Evolutionary conservation across 2,113 vertebrate species (phyloP), one percentile per base, ranked within the genome.

Genomic region (Capricornis sumatraensis): DNA sequence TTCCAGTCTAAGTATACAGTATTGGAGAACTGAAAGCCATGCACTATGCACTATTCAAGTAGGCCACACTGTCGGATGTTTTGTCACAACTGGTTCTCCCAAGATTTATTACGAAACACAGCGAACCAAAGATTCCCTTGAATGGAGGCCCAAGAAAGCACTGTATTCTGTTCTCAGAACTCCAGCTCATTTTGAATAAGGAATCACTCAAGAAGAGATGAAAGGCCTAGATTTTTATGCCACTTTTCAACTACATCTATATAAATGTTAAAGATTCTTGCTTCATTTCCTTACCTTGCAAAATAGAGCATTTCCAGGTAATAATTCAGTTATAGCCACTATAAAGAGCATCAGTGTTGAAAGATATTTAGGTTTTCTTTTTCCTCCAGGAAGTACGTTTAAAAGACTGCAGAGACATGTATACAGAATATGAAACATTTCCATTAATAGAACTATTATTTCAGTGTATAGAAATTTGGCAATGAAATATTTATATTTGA

Each of bases 131-230:
- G 33, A 57, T 47, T 89, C 52, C 76, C 36, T 67, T 78, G 67
- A 96, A 40, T 40, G 27, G 45, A 91, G 76, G 95, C 3, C 25
- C 78, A 87, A 79, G 86, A 82, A 91, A 88, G 55, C 78, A 87
- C 71, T 45, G 57, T 25, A 17, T 19, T 91, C 67, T 95, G 62
- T 47, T 95, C 62, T 89, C 62, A 78, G 14, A 85, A 71, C 40
- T 88, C 55, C 78, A 71, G 60, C 58, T 67, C 43, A 91, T 28
- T 89, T 78, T 87, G 82, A 94, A 89, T 85, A 95, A 87, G 60
- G 94, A 97, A 84, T 67, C 89, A 85, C 43, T 87, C 71, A 86
- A 76, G 62, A 87, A 58, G 43, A 95, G 36, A 95, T 67, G 57
- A 94, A 94, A 92, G 33, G 57, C 23, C 30, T 33, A 43, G 19